These are phyloP conservation scores for Lagocephalus sceleratus DNA, from an alignment of 2,797 vertebrate genomes.

Conservation along the genomic window DNA sequence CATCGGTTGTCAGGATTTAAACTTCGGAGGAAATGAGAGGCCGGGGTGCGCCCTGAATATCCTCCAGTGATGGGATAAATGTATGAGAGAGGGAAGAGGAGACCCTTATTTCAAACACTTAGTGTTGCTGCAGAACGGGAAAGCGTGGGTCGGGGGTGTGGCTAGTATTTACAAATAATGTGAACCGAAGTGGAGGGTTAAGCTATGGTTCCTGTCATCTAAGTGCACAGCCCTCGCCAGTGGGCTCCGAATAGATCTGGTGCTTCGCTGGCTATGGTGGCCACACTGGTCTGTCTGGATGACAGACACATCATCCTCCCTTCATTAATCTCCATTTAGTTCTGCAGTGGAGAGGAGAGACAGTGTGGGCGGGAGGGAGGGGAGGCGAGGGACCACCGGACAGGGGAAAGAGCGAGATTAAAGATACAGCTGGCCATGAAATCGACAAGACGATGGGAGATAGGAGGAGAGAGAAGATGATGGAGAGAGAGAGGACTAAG, in stretches of 20 bases:
- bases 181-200: slow-evolving; percentile 38
- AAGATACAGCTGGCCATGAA: slow-evolving; percentile 65
- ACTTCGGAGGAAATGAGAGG: slow-evolving; percentile 71
- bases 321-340: slow-evolving; percentile 79
- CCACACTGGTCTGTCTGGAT: slow-evolving; percentile 63
- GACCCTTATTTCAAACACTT: slow-evolving; percentile 20
- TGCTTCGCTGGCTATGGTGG: slow-evolving; percentile 42
- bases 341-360: slow-evolving; percentile 62
- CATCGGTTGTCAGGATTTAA: slow-evolving; percentile 75
- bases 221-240: slow-evolving; percentile 27
- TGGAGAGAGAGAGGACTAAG: slow-evolving; percentile 26
- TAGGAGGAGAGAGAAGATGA: slow-evolving; percentile 23
- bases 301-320: slow-evolving; percentile 70
- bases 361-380: slow-evolving; percentile 8
- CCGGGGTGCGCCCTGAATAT: slow-evolving; percentile 62
- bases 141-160: slow-evolving; percentile 23
- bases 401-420: slow-evolving; percentile 54
- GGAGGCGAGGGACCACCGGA: slow-evolving; percentile 26
- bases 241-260: slow-evolving; percentile 52
- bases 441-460: slow-evolving; percentile 54
- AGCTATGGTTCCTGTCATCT: slow-evolving; percentile 43
- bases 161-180: slow-evolving; percentile 48
- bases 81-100: slow-evolving; percentile 29
- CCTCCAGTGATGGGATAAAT: slow-evolving; percentile 43
- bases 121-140: slow-evolving; percentile 17